phyloP scores from a whole-genome alignment of 2,797 vertebrate species.

The Melanogrammus aeglefinus region DNA sequence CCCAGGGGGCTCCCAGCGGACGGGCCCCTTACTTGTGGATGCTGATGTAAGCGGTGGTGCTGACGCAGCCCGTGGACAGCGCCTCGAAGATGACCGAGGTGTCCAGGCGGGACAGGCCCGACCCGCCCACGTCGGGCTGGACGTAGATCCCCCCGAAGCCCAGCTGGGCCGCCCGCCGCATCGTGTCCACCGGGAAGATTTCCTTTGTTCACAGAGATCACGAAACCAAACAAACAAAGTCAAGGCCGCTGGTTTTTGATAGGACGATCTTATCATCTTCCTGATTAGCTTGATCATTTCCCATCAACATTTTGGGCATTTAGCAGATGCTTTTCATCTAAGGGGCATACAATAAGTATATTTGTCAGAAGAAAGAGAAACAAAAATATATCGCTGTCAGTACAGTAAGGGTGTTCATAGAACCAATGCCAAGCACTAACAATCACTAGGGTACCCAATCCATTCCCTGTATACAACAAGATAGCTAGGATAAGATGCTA shows the following conservation, averaged over 20 bases:
- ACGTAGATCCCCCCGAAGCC: slow-evolving; percentile 93
- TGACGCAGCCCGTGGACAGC: slow-evolving; percentile 92
- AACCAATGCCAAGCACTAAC: too few species aligned
- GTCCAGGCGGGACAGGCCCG: slow-evolving; percentile 91
- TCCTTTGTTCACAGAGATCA: slow-evolving; percentile 70
- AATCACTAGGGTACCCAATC: too few species aligned
- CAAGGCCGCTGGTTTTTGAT: not conserved
- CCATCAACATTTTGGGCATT: too few species aligned
- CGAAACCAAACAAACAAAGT: not conserved
- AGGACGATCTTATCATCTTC: not conserved
- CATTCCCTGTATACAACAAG: too few species aligned
- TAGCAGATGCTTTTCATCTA: too few species aligned
- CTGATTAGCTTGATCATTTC: not conserved
- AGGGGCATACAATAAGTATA: too few species aligned
- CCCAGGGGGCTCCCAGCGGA: not conserved
- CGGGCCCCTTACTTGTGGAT: slow-evolving; percentile 91
- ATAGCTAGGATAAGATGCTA: too few species aligned
- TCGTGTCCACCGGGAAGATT: slow-evolving; percentile 85
- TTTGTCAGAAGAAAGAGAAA: too few species aligned
- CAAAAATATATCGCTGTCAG: too few species aligned
- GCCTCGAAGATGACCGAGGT: slow-evolving; percentile 94
- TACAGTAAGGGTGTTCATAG: too few species aligned
- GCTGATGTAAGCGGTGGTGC: slow-evolving; percentile 96
- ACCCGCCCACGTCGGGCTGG: slow-evolving; percentile 87
- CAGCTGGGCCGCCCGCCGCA: slow-evolving; percentile 87